A percentile compares a stretch with the other conserved stretches of the same genome.
These are phyloP conservation scores for Ictalurus furcatus DNA, from an alignment of 2,113 vertebrate species.

Conservation along the genomic window DNA sequence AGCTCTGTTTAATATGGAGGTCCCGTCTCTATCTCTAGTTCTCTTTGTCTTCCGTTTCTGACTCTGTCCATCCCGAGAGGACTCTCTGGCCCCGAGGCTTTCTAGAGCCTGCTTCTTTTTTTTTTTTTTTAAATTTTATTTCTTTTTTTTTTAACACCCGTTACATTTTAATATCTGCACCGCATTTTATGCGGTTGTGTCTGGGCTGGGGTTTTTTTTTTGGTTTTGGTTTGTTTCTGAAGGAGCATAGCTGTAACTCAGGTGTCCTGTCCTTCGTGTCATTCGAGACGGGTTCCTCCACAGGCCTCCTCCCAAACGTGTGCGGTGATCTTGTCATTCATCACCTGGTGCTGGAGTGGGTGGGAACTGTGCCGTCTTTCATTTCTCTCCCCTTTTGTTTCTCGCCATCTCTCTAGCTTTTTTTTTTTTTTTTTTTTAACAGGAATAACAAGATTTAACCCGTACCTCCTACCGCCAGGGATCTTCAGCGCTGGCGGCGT, in stretches of 20 bases:
- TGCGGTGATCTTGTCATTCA: constrained; percentile 70
- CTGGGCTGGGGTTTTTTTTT: neutral
- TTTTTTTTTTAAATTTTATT: constrained; percentile 24
- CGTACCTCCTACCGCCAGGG: neutral
- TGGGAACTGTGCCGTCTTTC: constrained; percentile 64
- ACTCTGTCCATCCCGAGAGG: constrained; percentile 32
- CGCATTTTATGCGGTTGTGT: neutral
- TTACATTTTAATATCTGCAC: constrained; percentile 38
- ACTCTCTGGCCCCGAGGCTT: constrained; percentile 33
- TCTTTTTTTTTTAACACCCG: constrained; percentile 33
- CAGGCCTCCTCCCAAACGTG: constrained; percentile 53
- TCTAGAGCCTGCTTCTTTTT: constrained; percentile 22
- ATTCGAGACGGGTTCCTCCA: constrained; percentile 60
- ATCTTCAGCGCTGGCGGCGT: neutral
- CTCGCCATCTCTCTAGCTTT: constrained; percentile 42
- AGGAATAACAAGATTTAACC: constrained; percentile 5
- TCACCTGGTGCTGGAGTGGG: constrained; percentile 62
- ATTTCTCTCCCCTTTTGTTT: constrained; percentile 47
- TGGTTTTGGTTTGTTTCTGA: neutral
- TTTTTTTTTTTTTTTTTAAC: neutral
- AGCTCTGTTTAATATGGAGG: constrained; percentile 50
- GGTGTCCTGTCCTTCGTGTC: constrained; percentile 62
- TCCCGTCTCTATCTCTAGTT: constrained; percentile 29
- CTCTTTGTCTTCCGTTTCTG: constrained; percentile 16
- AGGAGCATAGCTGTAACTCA: constrained; percentile 50